Percentiles rank a stretch among this genome's conserved stretches.
phyloP scores from a whole-genome alignment of 2,888 invertebrate genomes.

The Phasia obesa region DNA sequence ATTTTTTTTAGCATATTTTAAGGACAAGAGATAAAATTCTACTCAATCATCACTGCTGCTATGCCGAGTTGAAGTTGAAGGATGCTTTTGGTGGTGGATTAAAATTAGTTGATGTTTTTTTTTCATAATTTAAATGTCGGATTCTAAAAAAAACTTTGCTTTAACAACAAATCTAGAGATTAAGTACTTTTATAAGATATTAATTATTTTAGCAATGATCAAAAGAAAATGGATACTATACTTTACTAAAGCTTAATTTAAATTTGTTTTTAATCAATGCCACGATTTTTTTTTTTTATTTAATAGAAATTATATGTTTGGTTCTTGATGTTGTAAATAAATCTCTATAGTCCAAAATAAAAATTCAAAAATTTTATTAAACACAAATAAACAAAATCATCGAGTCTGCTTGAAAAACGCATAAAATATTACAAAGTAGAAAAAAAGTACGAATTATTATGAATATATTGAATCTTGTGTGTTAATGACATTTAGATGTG shows the following conservation, averaged over 20 bases:
- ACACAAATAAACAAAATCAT: no score
- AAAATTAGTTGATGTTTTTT: slow-evolving; percentile 30
- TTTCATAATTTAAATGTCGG: slow-evolving; percentile 2
- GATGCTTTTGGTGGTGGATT: slow-evolving; percentile 40
- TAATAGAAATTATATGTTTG: no score
- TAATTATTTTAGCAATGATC: background rate
- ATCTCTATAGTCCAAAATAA: slow-evolving; percentile 6
- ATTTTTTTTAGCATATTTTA: slow-evolving; percentile 31
- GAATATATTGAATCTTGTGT: slow-evolving; percentile 17
- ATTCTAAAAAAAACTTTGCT: slow-evolving; percentile 8
- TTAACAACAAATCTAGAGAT: slow-evolving; percentile 37
- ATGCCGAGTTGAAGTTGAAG: slow-evolving; percentile 59
- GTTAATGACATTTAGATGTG: slow-evolving; percentile 57
- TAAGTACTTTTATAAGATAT: background rate
- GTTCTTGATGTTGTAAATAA: no score
- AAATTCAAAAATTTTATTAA: background rate
- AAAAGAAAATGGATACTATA: no score
- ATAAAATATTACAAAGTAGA: slow-evolving; percentile 13
- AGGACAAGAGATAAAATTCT: slow-evolving; percentile 67
- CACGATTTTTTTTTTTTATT: no score
- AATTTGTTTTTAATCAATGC: no score
- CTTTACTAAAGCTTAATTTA: no score
- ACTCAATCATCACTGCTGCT: slow-evolving; percentile 70
- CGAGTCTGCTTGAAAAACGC: no score
- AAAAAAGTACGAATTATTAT: slow-evolving; percentile 9